Evolutionary conservation across 2,113 vertebrate species (phyloP).

Genomic region (Apistogramma diplotaenia): DNA sequence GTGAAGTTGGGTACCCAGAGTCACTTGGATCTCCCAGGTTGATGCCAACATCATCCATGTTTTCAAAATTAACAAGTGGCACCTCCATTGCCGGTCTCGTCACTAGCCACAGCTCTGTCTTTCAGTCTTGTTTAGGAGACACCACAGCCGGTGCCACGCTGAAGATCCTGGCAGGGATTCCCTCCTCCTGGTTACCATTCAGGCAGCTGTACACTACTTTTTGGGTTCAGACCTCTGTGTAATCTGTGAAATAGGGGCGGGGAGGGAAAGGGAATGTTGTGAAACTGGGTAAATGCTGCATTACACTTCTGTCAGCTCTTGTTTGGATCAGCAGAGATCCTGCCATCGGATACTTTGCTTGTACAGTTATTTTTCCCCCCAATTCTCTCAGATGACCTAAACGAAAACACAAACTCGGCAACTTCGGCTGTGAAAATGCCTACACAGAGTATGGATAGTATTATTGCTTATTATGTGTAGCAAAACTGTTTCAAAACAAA

Average conservation of each 20-base stretch:
- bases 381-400: slow-evolving; percentile 24
- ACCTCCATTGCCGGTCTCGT: slow-evolving; percentile 85
- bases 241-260: slow-evolving; percentile 44
- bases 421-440: slow-evolving; percentile 33
- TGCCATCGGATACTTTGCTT: slow-evolving; percentile 58
- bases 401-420: slow-evolving; percentile 40
- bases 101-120: slow-evolving; percentile 74
- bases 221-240: slow-evolving; percentile 13
- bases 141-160: slow-evolving; percentile 41
- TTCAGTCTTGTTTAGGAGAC: slow-evolving; percentile 51
- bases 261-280: slow-evolving; percentile 10
- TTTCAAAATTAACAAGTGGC: slow-evolving; percentile 91
- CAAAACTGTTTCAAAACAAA: slow-evolving; percentile 12
- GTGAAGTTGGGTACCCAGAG: slow-evolving; percentile 80
- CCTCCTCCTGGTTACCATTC: slow-evolving; percentile 61
- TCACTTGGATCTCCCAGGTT: slow-evolving; percentile 81
- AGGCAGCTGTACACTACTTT: slow-evolving; percentile 33
- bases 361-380: neutral
- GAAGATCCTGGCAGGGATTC: slow-evolving; percentile 43
- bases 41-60: slow-evolving; percentile 85
- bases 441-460: slow-evolving; percentile 1
- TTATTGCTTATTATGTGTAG: slow-evolving; percentile 40
- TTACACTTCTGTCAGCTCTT: slow-evolving; percentile 34
- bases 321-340: slow-evolving; percentile 62
- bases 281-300: slow-evolving; percentile 34